Evolutionary conservation across 1,140 invertebrate genomes (phyloP).

Genomic region (Trissolcus basalis): DNA sequence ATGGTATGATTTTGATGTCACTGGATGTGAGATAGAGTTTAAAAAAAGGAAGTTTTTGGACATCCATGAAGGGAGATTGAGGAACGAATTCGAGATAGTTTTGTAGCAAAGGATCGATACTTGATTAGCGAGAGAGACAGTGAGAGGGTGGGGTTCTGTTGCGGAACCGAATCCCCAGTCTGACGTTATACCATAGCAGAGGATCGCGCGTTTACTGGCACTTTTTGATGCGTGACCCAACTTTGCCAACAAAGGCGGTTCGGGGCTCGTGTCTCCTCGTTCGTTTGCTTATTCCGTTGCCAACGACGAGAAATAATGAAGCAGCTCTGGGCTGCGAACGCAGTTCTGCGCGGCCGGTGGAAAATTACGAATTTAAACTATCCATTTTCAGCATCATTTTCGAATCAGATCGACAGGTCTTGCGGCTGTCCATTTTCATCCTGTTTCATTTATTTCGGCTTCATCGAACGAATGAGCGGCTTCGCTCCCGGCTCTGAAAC

Average conservation of each 20-base stretch:
- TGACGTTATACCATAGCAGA: conserved; percentile 14
- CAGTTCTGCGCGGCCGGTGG: background rate
- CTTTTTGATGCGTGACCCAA: conserved; percentile 38
- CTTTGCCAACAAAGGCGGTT: conserved; percentile 24
- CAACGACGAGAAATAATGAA: conserved; percentile 22
- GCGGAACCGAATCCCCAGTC: conserved; percentile 17
- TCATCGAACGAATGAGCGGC: too few relatives aligned
- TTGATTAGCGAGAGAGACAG: conserved; percentile 33
- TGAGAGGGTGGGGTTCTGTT: conserved; percentile 33
- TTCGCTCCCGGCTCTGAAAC: too few relatives aligned
- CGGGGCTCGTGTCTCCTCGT: conserved; percentile 4
- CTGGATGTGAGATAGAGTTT: too few relatives aligned
- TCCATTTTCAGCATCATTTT: too few relatives aligned
- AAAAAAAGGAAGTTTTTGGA: background rate
- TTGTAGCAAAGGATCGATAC: conserved; percentile 34
- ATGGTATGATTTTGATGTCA: too few relatives aligned
- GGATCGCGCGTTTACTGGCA: conserved; percentile 22
- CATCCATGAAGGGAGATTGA: background rate
- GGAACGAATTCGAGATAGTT: conserved; percentile 13
- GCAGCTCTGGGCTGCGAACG: background rate
- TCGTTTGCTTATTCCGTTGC: conserved; percentile 19
- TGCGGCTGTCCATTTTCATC: too few relatives aligned
- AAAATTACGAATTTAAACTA: conserved; percentile 18
- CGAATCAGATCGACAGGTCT: too few relatives aligned
- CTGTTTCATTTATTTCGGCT: too few relatives aligned